Evolutionary conservation across 2,888 invertebrate species (phyloP), one percentile per base, ranked within the genome.

Genomic region (Barypeithes pellucidus): DNA sequence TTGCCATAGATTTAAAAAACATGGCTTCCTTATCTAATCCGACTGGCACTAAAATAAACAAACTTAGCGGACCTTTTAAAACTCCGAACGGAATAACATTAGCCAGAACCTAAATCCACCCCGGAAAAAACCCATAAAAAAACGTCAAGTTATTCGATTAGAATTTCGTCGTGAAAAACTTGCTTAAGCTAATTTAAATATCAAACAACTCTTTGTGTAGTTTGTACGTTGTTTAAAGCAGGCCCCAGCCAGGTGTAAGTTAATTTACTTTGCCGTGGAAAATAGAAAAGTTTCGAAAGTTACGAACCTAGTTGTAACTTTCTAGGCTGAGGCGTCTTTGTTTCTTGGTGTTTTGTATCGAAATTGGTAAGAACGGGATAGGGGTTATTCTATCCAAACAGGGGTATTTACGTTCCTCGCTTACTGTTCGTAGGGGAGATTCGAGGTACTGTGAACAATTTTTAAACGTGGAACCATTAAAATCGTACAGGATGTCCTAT

Each of bases 141-240:
- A 39, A 0, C 33, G 11, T 57, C 16, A 24, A 20, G n/a, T 47
- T 24, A 62, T 62, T 62, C 62, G 47, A 62, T 62, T 62, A 62
- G 29, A 62, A 47, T 62, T 45, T 47, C 20, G 33, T 33, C 45
- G 16, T 22, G 43, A 29, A 29, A 62, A 62, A 45, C 62, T 33
- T 45, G 43, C 18, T 47, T 65, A 47, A 65, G 47, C 36, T 66
- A 66, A 65, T 72, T 72, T 72, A 39, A 72, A 72, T 66, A 72
- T 72, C 60, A 72, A 66, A 66, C 71, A 57, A 52, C 50, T 66
- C 69, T 59, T 72, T 72, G 66, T 72, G 71, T 59, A 65, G 33
- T 43, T 47, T 43, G 65, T 50, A 39, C 50, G n/a, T 45, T 65
- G 36, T 65, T 60, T 60, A 47, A 65, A 36, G 8, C 54, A 18